Conservation (phyloP, 2,888 invertebrate species). For the Drosophila imparisetae region DNA sequence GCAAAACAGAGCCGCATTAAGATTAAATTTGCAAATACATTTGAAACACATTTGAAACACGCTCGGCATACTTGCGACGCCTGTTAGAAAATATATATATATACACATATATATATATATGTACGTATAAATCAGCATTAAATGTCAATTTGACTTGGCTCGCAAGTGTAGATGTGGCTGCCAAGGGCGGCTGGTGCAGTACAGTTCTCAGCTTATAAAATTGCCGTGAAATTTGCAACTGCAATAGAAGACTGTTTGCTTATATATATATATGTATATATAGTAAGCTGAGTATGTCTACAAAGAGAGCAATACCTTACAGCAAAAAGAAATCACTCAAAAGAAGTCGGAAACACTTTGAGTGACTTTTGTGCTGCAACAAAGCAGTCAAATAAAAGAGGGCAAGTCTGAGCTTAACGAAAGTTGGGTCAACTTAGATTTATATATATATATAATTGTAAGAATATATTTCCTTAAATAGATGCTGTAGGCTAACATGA, state of each 20-base stretch:
- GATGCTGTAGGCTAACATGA: background rate
- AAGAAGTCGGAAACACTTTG: constrained; percentile 6
- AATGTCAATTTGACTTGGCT: constrained; percentile 41
- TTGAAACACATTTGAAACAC: constrained; percentile 33
- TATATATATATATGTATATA: background rate
- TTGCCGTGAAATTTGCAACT: constrained; percentile 13
- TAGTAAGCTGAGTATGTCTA: background rate
- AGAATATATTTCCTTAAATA: background rate
- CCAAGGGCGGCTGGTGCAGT: background rate
- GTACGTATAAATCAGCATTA: constrained; percentile 53
- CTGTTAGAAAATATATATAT: constrained; percentile 28
- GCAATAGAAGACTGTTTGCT: constrained; percentile 17
- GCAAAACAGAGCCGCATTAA: constrained; percentile 17
- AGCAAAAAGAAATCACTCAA: constrained; percentile 5
- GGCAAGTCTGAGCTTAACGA: background rate
- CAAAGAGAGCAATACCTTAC: constrained; percentile 12
- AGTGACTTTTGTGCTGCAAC: constrained; percentile 1
- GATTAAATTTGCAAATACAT: constrained; percentile 56
- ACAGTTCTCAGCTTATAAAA: constrained; percentile 18
- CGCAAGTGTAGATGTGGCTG: background rate
- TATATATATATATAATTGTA: background rate
- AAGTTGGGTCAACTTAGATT: background rate
- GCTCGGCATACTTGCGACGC: constrained; percentile 16
- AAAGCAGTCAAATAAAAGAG: constrained; percentile 5
- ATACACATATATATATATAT: background rate